Evolutionary conservation across 2,888 invertebrate species (phyloP).

Genomic region (Apotomis betuletana): DNA sequence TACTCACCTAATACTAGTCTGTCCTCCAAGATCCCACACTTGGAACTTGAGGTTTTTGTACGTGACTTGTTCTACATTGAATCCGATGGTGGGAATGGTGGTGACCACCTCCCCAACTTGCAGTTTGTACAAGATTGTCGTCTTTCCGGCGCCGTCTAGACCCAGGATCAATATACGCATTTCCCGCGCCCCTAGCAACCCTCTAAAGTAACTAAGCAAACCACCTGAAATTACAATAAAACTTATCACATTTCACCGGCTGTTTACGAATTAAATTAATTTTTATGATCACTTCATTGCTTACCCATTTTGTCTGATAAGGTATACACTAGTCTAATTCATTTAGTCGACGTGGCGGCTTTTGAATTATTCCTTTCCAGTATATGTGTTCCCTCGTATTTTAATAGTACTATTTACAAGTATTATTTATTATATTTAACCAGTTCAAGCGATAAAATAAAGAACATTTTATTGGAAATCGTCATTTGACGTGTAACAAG

Average conservation of each 20-base stretch:
- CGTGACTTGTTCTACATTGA: constrained; percentile 99
- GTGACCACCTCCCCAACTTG: constrained; percentile 99
- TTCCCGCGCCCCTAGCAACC: constrained; percentile 97
- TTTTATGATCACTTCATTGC: constrained; percentile 55
- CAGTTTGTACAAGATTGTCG: constrained; percentile 98
- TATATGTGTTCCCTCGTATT: constrained; percentile 50
- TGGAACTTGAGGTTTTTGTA: constrained; percentile 99
- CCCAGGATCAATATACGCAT: constrained; percentile 99
- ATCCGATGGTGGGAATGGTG: constrained; percentile 98
- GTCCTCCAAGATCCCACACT: constrained; percentile 99
- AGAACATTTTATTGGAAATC: constrained; percentile 63
- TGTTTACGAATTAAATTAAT: constrained; percentile 46
- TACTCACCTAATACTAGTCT: constrained; percentile 97
- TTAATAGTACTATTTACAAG: constrained; percentile 51
- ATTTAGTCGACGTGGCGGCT: constrained; percentile 67
- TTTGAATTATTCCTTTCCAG: constrained; percentile 57
- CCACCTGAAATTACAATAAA: constrained; percentile 87
- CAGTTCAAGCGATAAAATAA: constrained; percentile 55
- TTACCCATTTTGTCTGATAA: constrained; percentile 72
- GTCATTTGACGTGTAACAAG: constrained; percentile 72
- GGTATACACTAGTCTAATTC: constrained; percentile 64
- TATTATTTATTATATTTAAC: constrained; percentile 47
- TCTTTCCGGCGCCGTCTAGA: constrained; percentile 99
- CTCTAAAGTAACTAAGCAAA: constrained; percentile 97
- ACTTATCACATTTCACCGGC: constrained; percentile 40